Evolutionary conservation across 2,888 invertebrate species (phyloP), one percentile per base, ranked within the genome.

Genomic region (Cosmia trapezina): DNA sequence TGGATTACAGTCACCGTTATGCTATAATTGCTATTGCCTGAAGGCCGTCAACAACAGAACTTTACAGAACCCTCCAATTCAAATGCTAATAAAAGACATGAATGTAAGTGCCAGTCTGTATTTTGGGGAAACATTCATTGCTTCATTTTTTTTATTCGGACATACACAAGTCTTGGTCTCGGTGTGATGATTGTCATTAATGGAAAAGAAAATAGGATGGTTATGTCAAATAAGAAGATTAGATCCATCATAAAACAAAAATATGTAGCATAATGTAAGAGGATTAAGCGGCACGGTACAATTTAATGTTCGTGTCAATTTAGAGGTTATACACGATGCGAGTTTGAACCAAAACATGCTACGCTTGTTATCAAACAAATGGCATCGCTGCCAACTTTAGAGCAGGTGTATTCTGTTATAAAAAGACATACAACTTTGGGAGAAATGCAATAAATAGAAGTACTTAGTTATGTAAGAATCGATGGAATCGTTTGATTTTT

Each of bases 71-170:
- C 47, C 74, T 47, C 41, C 22, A 33, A 14, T 60, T 43, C 33
- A 17, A 67, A 74, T 76, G 47, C 69, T 68, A 60, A 53, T 74
- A 47, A 76, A 41, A 47, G 33, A 33, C 49, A 69, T 77, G 37
- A 51, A 45, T n/a, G 45, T 62, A 41, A 77, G 43, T 54, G n/a
- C 49, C 53, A 43, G 49, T 49, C 43, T 45, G 41, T 56, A 61
- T 33, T 61, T 61, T 33, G 12, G n/a, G 28, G 33, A 47, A 45
- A 65, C 45, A 51, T 59, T 49, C 14, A 76, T 74, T 41, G 28
- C 28, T 33, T 53, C 51, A 19, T 53, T 74, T 51, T 51, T 14
- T 45, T 65, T 41, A 51, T 64, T 28, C 9, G 17, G 14, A 28
- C 28, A 54, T 33, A 33, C 28, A 41, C 7, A n/a, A 12, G 11